Conservation (phyloP, 2,888 invertebrate genomes). For the Eristalis intricaria region DNA sequence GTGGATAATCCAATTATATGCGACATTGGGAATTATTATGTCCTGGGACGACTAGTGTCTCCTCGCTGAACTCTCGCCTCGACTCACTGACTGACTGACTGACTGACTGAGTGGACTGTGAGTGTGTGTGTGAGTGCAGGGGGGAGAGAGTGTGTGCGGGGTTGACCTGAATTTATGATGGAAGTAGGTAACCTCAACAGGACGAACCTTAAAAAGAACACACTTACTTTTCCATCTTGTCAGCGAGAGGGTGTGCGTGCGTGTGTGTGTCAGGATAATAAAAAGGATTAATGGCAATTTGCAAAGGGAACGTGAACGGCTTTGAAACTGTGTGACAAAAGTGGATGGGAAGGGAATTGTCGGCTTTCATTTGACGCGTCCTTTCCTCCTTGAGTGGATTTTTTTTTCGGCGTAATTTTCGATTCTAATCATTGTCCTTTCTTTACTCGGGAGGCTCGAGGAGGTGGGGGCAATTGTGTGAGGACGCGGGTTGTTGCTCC, state of each 20-base stretch:
- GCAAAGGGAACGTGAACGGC: conserved; percentile 5
- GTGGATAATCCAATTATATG: conserved; percentile 55
- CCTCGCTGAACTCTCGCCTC: neutral
- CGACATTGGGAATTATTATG: conserved; percentile 33
- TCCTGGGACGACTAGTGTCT: neutral
- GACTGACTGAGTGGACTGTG: too few relatives aligned
- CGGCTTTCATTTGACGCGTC: conserved; percentile 35
- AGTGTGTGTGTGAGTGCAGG: too few relatives aligned
- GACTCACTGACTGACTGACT: too few relatives aligned
- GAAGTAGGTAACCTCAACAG: too few relatives aligned
- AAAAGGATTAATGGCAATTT: conserved; percentile 50
- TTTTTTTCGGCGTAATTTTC: conserved; percentile 26
- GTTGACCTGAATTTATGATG: too few relatives aligned
- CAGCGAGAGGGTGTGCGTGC: neutral
- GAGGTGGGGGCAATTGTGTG: neutral
- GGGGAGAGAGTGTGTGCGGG: too few relatives aligned
- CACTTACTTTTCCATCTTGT: too few relatives aligned
- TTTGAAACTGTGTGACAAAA: conserved; percentile 4
- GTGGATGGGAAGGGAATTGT: conserved; percentile 2
- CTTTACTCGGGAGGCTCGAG: neutral
- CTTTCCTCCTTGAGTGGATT: neutral
- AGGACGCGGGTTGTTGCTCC: too few relatives aligned
- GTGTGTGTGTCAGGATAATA: conserved; percentile 18
- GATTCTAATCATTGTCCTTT: conserved; percentile 13
- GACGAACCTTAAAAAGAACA: too few relatives aligned